Conservation (phyloP, 2,888 invertebrate species). For the Scelioninae gen. 1 region DNA sequence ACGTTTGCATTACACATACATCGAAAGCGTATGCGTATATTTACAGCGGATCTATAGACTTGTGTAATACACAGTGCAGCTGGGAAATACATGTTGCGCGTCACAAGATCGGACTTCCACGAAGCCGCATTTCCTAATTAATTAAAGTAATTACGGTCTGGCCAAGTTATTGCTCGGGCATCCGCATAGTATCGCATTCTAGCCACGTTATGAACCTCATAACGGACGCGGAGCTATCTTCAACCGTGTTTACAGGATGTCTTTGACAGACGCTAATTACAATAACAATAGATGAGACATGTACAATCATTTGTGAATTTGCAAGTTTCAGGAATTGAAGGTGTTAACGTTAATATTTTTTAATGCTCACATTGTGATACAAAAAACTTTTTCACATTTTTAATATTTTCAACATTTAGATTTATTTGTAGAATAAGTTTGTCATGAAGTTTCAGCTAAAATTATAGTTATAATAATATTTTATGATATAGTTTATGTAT, state of each 20-base stretch:
- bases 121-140: slow-evolving; percentile 81
- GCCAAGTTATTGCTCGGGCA: slow-evolving; percentile 79
- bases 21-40: slow-evolving; percentile 32
- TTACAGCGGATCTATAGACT: slow-evolving; percentile 58
- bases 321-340: slow-evolving; percentile 15
- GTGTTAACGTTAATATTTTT: slow-evolving; percentile 14
- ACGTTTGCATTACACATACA: slow-evolving; percentile 36
- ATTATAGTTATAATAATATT: too few species aligned
- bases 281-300: slow-evolving; percentile 60
- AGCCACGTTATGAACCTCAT: slow-evolving; percentile 70
- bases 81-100: slow-evolving; percentile 75
- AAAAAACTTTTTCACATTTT: too few species aligned
- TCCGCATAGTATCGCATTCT: slow-evolving; percentile 68
- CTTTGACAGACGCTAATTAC: slow-evolving; percentile 63
- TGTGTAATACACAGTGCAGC: slow-evolving; percentile 59
- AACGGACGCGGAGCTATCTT: slow-evolving; percentile 73
- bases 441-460: too few species aligned
- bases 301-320: slow-evolving; percentile 43
- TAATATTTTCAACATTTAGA: too few species aligned
- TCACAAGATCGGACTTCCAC: slow-evolving; percentile 80
- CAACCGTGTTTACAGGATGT: slow-evolving; percentile 62
- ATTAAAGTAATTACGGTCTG: slow-evolving; percentile 81
- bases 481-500: too few species aligned
- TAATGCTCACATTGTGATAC: too few species aligned
- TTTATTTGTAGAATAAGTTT: too few species aligned